Conservation (phyloP, 2,888 invertebrate genomes). For the Odontomyia ornata region DNA sequence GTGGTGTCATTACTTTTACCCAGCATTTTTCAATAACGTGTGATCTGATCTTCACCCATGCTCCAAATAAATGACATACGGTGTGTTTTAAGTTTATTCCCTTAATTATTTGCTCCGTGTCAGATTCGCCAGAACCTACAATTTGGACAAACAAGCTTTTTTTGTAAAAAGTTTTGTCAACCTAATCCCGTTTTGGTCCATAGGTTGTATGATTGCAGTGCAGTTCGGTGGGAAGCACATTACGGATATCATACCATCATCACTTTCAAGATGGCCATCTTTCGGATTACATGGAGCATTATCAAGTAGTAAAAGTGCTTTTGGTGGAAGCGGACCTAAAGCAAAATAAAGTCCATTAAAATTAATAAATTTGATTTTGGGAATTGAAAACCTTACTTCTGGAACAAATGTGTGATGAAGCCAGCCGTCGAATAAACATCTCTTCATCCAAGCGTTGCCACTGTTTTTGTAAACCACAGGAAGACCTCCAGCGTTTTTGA, state of each 20-base stretch:
- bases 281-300: slow-evolving; percentile 51
- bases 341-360: slow-evolving; percentile 23
- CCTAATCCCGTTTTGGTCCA: slow-evolving; percentile 51
- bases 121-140: slow-evolving; percentile 45
- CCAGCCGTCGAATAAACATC: slow-evolving; percentile 41
- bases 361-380: slow-evolving; percentile 14
- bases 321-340: slow-evolving; percentile 48
- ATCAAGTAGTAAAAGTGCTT: slow-evolving; percentile 52
- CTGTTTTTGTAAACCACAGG: slow-evolving; percentile 47
- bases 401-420: slow-evolving; percentile 44
- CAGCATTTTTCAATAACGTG: slow-evolving; percentile 21
- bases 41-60: slow-evolving; percentile 17
- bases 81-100: slow-evolving; percentile 48
- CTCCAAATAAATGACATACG: slow-evolving; percentile 44
- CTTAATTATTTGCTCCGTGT: slow-evolving; percentile 49
- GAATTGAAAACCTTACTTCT: slow-evolving; percentile 36
- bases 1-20: slow-evolving; percentile 1
- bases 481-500: slow-evolving; percentile 55
- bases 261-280: slow-evolving; percentile 45
- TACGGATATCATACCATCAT: slow-evolving; percentile 49
- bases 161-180: slow-evolving; percentile 47
- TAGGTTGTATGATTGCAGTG: slow-evolving; percentile 51
- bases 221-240: slow-evolving; percentile 52
- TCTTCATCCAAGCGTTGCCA: slow-evolving; percentile 53
- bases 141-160: slow-evolving; percentile 47